Percentiles rank a stretch among this genome's conserved stretches.
phyloP scores from a whole-genome alignment of 2,888 invertebrate species.

The Polylopha cassiicola region DNA sequence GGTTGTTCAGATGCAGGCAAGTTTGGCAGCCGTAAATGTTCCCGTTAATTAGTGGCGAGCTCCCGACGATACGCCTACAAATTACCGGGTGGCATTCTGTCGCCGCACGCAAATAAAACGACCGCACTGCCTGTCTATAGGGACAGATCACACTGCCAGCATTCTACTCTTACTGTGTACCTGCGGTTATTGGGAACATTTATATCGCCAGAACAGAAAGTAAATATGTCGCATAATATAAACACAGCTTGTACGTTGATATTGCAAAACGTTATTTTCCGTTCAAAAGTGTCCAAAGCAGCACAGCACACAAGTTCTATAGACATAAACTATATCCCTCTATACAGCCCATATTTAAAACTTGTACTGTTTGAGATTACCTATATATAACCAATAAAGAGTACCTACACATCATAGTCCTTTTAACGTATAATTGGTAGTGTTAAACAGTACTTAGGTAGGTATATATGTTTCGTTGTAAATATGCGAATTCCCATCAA shows the following conservation, averaged over 20 bases:
- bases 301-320: no score
- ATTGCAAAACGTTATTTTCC: no score
- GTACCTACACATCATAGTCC: no score
- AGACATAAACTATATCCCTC: no score
- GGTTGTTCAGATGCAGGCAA: conserved; percentile 47
- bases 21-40: conserved; percentile 65
- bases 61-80: conserved; percentile 58
- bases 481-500: not conserved
- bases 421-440: no score
- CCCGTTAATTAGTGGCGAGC: conserved; percentile 66
- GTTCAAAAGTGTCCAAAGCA: no score
- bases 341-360: no score
- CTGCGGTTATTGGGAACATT: conserved; percentile 5
- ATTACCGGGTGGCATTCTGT: conserved; percentile 55
- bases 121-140: conserved; percentile 28
- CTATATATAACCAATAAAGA: no score
- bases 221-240: not conserved
- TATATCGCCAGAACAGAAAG: not conserved
- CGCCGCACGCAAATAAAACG: conserved; percentile 51
- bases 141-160: conserved; percentile 19
- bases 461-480: conserved; percentile 39
- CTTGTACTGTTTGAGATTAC: no score
- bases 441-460: conserved; percentile 53
- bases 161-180: not conserved
- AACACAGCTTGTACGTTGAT: no score